These are phyloP conservation scores for Drosophila kanapiae DNA, from an alignment of 1,140 invertebrate species.

Conservation along the genomic window DNA sequence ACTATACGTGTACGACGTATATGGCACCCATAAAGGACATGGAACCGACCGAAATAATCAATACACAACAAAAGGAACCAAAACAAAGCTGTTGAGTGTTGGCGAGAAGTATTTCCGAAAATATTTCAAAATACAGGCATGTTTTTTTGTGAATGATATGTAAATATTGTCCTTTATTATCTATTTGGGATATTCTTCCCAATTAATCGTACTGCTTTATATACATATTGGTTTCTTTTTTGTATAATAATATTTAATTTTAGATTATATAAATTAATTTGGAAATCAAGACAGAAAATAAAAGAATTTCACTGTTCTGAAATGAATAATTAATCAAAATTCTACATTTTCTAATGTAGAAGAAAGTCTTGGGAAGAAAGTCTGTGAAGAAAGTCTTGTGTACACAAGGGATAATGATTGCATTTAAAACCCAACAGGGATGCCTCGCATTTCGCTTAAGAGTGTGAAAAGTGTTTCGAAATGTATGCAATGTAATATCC, in stretches of 20 bases:
- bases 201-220: neutral
- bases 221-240: too few species aligned
- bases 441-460: too few species aligned
- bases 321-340: neutral
- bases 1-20: conserved; percentile 5
- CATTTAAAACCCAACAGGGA: too few species aligned
- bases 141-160: neutral
- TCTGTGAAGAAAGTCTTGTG: too few species aligned
- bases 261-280: too few species aligned
- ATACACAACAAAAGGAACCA: conserved; percentile 43
- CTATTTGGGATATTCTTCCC: neutral
- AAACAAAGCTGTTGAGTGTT: conserved; percentile 21
- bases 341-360: neutral
- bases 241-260: too few species aligned
- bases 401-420: too few species aligned
- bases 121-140: neutral
- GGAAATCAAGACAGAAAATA: too few species aligned
- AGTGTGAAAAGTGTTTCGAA: too few species aligned
- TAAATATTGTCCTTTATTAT: neutral
- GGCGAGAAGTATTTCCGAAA: conserved; percentile 1
- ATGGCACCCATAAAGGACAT: conserved; percentile 31
- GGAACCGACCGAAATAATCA: conserved; percentile 41
- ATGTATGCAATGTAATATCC: neutral
- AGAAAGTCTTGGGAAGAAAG: neutral
- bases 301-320: too few species aligned